Percentiles rank a stretch among this genome's conserved stretches.
These are phyloP conservation scores for Zaprionus camerounensis DNA, from an alignment of 1,140 invertebrate species.

Conservation along the genomic window DNA sequence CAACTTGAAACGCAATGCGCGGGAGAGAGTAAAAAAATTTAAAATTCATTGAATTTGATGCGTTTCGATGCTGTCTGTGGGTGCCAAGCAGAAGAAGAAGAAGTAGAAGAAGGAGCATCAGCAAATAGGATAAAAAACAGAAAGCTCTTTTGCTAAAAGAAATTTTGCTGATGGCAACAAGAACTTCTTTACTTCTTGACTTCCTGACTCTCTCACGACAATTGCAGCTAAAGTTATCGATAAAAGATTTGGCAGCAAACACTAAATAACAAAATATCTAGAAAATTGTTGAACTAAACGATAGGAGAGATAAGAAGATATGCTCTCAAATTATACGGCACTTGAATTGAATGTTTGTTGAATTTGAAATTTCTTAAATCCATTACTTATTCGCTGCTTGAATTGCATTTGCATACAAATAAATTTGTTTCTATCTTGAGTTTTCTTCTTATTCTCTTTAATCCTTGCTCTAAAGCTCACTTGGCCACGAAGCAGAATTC, in stretches of 20 bases:
- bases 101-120: not conserved
- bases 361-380: not conserved
- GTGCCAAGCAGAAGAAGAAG: conserved; percentile 37
- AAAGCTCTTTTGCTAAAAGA: conserved; percentile 19
- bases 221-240: conserved; percentile 7
- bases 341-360: not conserved
- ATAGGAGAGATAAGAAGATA: not conserved
- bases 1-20: not conserved
- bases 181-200: conserved; percentile 9
- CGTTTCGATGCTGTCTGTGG: conserved; percentile 28
- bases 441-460: not conserved
- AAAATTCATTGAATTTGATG: conserved; percentile 75
- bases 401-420: conserved; percentile 20
- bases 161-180: conserved; percentile 25
- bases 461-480: not conserved
- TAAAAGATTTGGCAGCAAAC: not conserved
- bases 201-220: not conserved
- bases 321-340: not conserved
- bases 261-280: not conserved
- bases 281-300: not conserved
- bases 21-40: conserved; percentile 48
- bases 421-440: not conserved
- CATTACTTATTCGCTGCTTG: conserved; percentile 7
- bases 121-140: conserved; percentile 1
- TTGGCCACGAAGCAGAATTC: conserved; percentile 29